Conservation (phyloP, 1,140 invertebrate species). For the Heliconius himera region DNA sequence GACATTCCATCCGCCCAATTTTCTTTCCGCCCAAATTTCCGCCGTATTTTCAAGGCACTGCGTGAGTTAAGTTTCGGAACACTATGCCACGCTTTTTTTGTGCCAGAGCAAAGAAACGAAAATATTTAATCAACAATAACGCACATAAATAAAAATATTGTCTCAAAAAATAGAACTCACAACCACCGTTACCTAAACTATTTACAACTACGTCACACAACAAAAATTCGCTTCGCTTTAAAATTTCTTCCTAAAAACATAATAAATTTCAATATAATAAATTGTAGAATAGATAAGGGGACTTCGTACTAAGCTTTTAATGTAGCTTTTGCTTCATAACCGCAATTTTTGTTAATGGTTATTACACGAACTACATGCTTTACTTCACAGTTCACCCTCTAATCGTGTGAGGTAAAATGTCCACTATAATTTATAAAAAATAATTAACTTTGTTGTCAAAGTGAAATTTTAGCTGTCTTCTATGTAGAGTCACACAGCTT, state of each 20-base stretch:
- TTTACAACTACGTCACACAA: no score
- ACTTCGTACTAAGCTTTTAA: background rate
- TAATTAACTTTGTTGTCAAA: background rate
- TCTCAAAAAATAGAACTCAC: no score
- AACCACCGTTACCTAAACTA: no score
- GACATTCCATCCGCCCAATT: no score
- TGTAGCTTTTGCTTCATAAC: background rate
- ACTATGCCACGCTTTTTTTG: no score
- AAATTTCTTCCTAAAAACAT: background rate
- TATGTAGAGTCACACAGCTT: background rate
- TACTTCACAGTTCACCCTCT: background rate
- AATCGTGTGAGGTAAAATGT: background rate
- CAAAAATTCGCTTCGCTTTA: background rate
- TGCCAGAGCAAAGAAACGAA: no score
- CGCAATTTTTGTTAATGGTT: slow-evolving; percentile 4
- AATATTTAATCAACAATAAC: no score
- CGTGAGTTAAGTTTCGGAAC: no score
- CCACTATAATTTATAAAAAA: background rate
- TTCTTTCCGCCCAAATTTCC: no score
- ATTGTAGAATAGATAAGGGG: background rate
- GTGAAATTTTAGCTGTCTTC: background rate
- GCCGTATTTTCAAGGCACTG: no score
- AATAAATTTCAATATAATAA: background rate
- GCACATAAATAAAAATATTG: no score
- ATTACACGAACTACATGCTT: background rate